Evolutionary conservation across 2,888 invertebrate species (phyloP).

Genomic region (Dasypogon diadema): DNA sequence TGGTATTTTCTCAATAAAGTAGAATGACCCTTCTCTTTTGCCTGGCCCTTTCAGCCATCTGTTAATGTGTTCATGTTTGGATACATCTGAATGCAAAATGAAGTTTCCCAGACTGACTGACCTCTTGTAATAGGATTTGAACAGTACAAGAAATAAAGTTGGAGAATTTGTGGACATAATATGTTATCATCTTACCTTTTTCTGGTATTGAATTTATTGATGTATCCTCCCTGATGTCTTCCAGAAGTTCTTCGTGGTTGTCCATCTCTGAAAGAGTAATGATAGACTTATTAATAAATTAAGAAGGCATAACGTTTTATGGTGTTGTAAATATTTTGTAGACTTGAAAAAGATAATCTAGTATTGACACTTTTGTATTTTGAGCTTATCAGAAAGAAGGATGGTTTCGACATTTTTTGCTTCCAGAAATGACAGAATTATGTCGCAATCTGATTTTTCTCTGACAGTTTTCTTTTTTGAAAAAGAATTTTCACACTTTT

Average conservation of each 20-base stretch:
- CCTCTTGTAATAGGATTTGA: conserved; percentile 14
- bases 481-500: no score
- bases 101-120: conserved; percentile 24
- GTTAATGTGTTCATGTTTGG: neutral
- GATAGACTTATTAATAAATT: no score
- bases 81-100: conserved; percentile 15
- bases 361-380: no score
- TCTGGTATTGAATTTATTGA: conserved; percentile 67
- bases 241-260: conserved; percentile 65
- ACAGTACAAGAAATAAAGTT: neutral
- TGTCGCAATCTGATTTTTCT: no score
- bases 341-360: no score
- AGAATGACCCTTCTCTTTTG: conserved; percentile 25
- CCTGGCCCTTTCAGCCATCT: neutral
- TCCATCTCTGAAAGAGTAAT: conserved; percentile 38
- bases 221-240: conserved; percentile 68
- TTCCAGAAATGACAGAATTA: no score
- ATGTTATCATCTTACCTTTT: conserved; percentile 63
- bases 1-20: conserved; percentile 45
- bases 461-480: no score
- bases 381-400: no score
- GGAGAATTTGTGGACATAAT: neutral
- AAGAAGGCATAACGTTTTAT: no score
- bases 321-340: no score
- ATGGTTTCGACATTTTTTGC: no score